Base-by-base conservation (phyloP, 2,113 vertebrate genomes). In the Cyprinodon tularosa region DNA sequence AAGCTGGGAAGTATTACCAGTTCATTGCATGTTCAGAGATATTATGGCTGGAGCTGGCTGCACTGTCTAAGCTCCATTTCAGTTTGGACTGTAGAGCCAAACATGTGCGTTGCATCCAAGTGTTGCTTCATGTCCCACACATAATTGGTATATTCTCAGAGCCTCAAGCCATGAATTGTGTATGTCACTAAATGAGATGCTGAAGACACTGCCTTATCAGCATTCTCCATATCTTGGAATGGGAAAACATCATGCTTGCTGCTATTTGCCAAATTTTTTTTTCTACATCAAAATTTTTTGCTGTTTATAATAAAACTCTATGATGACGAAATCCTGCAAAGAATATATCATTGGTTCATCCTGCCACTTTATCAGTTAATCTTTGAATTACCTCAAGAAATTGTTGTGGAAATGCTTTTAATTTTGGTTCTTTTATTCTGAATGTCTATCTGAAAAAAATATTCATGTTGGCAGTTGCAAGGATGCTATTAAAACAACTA, bases 121-220 rank as follows among this genome's bases (percentile, higher is more conserved):
- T 37, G 72, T 38, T 76, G 74, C 80, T 82, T 71, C 42, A 63
- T 48, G 71, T 63, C 59, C 66, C 82, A 84, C 73, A 80, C 37
- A n/a, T 87, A 87, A 85, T 81, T 82, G 78, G 68, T 75, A 64
- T 74, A 86, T 87, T 86, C 45, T 76, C 70, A 48, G 66, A 76
- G 89, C 84, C 77, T 83, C 60, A 60, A 81, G 83, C 72, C 68
- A 83, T 78, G 69, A 80, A 73, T 84, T 77, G 39, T 73, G 71
- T 73, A 71, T 82, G 75, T 78, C 75, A 78, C 84, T 63, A 86
- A 89, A 88, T 66, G 70, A 85, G 82, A 40, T 77, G 82, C 53
- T 63, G 72, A 76, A 80, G 67, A 77, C 66, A 63, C 39, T 62
- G 64, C 17, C 42, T 84, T 72, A 83, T 80, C 69, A 47, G 29